Evolutionary conservation across 2,888 invertebrate species (phyloP).

Genomic region (Heliconius aoede): DNA sequence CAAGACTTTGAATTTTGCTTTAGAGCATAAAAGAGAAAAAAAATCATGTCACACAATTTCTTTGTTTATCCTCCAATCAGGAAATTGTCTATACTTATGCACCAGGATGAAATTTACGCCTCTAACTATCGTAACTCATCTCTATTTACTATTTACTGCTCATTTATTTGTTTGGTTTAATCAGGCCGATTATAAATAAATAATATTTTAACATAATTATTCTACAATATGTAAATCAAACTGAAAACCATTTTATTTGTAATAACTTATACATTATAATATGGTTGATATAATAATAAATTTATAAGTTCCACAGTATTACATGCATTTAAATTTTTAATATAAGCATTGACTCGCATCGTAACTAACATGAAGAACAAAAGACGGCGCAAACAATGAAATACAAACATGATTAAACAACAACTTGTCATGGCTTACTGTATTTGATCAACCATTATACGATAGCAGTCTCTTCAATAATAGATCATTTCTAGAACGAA

Average conservation of each 20-base stretch:
- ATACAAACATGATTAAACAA: constrained; percentile 28
- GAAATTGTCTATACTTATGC: too few relatives aligned
- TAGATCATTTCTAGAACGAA: constrained; percentile 9
- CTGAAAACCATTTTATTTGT: background rate
- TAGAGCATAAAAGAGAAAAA: too few relatives aligned
- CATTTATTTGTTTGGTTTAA: too few relatives aligned
- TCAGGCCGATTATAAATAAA: too few relatives aligned
- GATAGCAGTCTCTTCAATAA: constrained; percentile 3
- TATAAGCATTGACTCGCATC: background rate
- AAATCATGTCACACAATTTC: too few relatives aligned
- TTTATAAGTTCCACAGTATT: too few relatives aligned
- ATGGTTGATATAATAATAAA: too few relatives aligned
- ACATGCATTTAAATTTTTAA: background rate
- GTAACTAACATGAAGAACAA: constrained; percentile 14
- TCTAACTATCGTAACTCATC: too few relatives aligned
- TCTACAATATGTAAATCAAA: background rate
- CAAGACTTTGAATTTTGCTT: too few relatives aligned
- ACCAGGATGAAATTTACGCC: too few relatives aligned
- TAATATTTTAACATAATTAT: background rate
- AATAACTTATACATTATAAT: background rate
- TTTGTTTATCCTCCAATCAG: too few relatives aligned
- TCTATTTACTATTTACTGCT: too few relatives aligned
- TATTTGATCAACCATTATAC: constrained; percentile 20
- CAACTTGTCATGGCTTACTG: constrained; percentile 6
- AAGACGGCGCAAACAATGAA: constrained; percentile 14